Evolutionary conservation across 2,113 vertebrate species (phyloP).

Genomic region (Plecturocebus donacophilus): DNA sequence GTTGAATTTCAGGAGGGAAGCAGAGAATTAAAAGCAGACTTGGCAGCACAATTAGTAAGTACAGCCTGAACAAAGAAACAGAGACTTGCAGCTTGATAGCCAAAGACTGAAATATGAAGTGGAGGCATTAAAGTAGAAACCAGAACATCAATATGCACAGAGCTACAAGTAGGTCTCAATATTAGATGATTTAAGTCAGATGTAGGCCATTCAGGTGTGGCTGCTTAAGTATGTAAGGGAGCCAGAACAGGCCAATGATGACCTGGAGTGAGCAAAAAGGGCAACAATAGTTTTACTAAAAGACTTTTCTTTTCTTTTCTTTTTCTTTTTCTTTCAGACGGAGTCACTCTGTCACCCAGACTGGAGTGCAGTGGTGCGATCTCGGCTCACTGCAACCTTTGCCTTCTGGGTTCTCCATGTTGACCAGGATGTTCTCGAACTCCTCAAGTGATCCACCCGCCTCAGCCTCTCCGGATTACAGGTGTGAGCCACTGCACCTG

Average conservation of each 20-base stretch:
- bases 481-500: too few species aligned
- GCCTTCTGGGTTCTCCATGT: too few species aligned
- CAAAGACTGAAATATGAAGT: slow-evolving; percentile 96
- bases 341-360: too few species aligned
- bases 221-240: slow-evolving; percentile 97
- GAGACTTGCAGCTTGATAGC: slow-evolving; percentile 95
- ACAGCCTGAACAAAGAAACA: slow-evolving; percentile 95
- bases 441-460: too few species aligned
- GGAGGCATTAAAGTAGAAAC: slow-evolving; percentile 95
- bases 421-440: too few species aligned
- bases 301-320: too few species aligned
- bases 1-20: slow-evolving; percentile 98
- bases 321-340: too few species aligned
- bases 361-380: too few species aligned
- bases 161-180: slow-evolving; percentile 97
- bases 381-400: too few species aligned
- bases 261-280: slow-evolving; percentile 97
- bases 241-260: slow-evolving; percentile 98
- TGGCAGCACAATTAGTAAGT: slow-evolving; percentile 94
- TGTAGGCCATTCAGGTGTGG: slow-evolving; percentile 96
- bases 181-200: slow-evolving; percentile 96
- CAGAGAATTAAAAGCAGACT: slow-evolving; percentile 96
- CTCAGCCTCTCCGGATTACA: too few species aligned
- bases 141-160: slow-evolving; percentile 96
- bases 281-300: slow-evolving; percentile 94